Base-by-base conservation (phyloP, 2,113 vertebrate genomes). In the Meles meles region DNA sequence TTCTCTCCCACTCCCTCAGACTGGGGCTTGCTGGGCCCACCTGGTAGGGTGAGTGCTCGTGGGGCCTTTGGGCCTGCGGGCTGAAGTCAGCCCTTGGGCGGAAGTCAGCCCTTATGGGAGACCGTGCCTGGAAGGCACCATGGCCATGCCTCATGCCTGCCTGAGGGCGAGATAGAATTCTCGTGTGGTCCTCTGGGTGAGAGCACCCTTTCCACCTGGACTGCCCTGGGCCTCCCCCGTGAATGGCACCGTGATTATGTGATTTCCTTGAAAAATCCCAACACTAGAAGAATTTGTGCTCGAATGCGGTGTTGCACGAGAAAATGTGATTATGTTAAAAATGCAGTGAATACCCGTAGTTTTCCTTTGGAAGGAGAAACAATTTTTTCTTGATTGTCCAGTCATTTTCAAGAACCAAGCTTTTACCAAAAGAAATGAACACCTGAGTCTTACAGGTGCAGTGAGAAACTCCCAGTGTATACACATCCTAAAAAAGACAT, bases 351-450 rank as follows among this genome's bases (percentile, higher is more conserved):
- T 47, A 10, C 31, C 74, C 31, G 3, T 67, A 67, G 49, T 67
- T 91, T 91, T 79, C 44, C 49, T 93, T 59, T 65, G 29, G 47
- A 69, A 17, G 17, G n/a, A 39, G 34, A 92, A 90, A 11, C 47
- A 14, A 6, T 18, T 63, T 87, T 93, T 65, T 71, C 52, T 81
- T 85, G 72, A 23, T 27, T 84, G 12, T 69, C 34, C 69, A 69
- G 4, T 11, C 47, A 80, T 94, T 97, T 81, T 61, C 39, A 97
- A 93, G 52, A 90, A 67, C 39, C n/a, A 37, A 47, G 15, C 63
- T 96, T 81, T 90, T 44, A 86, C 42, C 49, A 55, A 76, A 87
- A 90, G 61, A 88, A 86, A 91, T 74, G 42, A 47, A 63, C 21
- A 90, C 44, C 47, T 84, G 69, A 63, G 82, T 59, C 37, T 92